Percentiles rank a stretch among this genome's conserved stretches.
Evolutionary conservation across 1,140 invertebrate species (phyloP).

Genomic region (Amyelois transitella): DNA sequence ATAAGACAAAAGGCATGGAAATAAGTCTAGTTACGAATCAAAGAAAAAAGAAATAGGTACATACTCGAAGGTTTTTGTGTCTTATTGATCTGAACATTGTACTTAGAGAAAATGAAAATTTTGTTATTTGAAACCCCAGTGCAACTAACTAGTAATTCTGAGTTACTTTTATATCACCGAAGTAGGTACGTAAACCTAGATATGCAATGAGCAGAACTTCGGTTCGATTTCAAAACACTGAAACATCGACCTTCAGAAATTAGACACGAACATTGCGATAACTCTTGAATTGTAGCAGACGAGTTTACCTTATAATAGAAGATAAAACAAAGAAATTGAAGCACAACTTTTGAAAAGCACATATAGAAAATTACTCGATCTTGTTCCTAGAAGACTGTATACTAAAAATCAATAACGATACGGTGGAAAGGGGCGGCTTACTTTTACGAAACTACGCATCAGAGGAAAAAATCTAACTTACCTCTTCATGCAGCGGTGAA

Average conservation of each 20-base stretch:
- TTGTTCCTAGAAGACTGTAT: conserved; percentile 8
- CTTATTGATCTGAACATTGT: too few relatives aligned
- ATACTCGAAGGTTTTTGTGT: too few relatives aligned
- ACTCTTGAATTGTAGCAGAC: neutral
- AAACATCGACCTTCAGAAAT: conserved; percentile 24
- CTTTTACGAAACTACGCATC: neutral
- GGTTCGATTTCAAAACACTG: conserved; percentile 30
- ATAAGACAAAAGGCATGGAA: too few relatives aligned
- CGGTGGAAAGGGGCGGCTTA: neutral
- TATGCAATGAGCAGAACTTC: conserved; percentile 25
- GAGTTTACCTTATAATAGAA: neutral
- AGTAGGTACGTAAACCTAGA: too few relatives aligned
- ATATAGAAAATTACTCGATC: neutral
- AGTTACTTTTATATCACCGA: too few relatives aligned
- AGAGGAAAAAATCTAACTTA: conserved; percentile 12
- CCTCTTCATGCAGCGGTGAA: conserved; percentile 17
- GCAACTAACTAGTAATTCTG: too few relatives aligned
- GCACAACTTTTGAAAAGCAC: neutral
- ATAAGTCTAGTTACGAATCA: too few relatives aligned
- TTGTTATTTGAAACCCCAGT: too few relatives aligned
- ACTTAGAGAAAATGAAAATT: too few relatives aligned
- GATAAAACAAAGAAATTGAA: neutral
- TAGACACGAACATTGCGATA: conserved; percentile 13
- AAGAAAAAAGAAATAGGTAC: too few relatives aligned
- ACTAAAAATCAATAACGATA: conserved; percentile 53